These are phyloP conservation scores for Cettia cetti DNA, from an alignment of 2,113 vertebrate genomes.

Conservation along the genomic window DNA sequence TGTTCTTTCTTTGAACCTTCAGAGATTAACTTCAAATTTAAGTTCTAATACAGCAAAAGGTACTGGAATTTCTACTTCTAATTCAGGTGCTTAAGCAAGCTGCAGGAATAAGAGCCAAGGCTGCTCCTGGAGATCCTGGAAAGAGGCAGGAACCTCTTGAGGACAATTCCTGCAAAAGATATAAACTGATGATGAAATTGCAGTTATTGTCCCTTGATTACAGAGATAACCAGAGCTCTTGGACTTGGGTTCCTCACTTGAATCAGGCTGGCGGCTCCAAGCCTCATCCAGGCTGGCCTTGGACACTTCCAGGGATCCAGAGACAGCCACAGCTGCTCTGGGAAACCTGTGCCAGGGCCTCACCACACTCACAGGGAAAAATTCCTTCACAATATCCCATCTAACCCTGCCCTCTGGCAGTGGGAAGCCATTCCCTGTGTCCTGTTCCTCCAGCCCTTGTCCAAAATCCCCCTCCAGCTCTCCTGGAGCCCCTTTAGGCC, in stretches of 20 bases:
- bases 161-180: background rate
- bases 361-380: fast-evolving
- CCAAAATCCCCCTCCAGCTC: background rate
- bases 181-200: background rate
- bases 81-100: background rate
- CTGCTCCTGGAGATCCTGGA: background rate
- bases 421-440: background rate
- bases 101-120: background rate
- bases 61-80: background rate
- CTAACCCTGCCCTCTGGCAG: fast-evolving
- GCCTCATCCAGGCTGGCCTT: fast-evolving
- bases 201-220: background rate
- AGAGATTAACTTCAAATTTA: background rate
- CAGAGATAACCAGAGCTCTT: background rate
- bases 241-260: background rate
- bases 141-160: background rate
- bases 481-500: background rate
- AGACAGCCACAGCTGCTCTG: background rate
- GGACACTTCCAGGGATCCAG: background rate
- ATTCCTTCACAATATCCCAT: background rate
- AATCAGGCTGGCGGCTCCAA: background rate
- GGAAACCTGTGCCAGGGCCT: fast-evolving
- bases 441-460: background rate
- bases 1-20: background rate
- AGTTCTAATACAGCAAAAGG: background rate